Conservation (phyloP, 2,113 vertebrate genomes). For the Amia ocellicauda region DNA sequence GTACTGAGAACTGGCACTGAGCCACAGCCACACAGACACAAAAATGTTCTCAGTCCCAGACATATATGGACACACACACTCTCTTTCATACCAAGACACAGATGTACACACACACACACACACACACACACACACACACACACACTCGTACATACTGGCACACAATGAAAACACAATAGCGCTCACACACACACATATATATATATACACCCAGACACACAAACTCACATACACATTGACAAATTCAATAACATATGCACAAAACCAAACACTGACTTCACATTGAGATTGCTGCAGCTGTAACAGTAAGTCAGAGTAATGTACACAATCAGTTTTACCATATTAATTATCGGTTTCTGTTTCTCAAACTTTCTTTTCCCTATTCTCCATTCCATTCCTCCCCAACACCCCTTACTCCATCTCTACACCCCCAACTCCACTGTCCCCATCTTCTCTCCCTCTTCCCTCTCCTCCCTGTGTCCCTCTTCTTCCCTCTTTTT, state of each 20-base stretch:
- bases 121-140: not conserved
- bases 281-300: no score
- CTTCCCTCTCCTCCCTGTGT: not conserved
- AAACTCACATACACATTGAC: no score
- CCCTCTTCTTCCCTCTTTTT: not conserved
- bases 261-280: no score
- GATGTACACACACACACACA: not conserved
- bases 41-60: not conserved
- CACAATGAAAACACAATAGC: not conserved
- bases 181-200: not conserved
- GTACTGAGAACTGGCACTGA: not conserved
- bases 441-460: not conserved
- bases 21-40: not conserved
- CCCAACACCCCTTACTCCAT: no score
- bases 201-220: not conserved
- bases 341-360: no score
- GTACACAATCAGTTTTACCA: no score
- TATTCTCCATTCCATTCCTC: no score
- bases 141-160: no score
- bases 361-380: no score
- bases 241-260: no score
- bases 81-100: not conserved
- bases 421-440: no score
- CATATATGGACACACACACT: not conserved
- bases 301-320: no score